Evolutionary conservation across 2,888 invertebrate species (phyloP), one percentile per base, ranked within the genome.

Genomic region (Chalcis sispes): DNA sequence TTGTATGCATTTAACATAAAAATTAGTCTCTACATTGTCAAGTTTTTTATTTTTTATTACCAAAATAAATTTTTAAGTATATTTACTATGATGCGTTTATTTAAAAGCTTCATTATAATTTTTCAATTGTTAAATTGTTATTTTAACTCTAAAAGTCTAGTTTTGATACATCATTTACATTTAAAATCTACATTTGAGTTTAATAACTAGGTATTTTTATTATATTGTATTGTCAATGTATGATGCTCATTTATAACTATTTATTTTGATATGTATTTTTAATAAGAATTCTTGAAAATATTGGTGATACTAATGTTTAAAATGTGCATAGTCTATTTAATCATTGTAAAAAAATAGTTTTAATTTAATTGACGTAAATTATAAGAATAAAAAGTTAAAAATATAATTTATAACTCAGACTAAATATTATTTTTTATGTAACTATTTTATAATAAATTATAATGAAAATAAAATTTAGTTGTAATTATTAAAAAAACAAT

Each of bases 291-390:
- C 29, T 67, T 27, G 13, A 62, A 52, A 15, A 58, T 52, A n/a
- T 8, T 29, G 46, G 15, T 48, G 40, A 23, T 52, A 27, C 65
- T 54, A 29, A 65, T 66, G 54, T 48, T 61, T 25, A 32, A 59
- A 18, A 1, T 52, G 15, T 70, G 59, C 23, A 25, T 25, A 54
- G 42, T 40, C 58, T 8, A n/a, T 46, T n/a, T 0, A 72, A 76
- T 76, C 76, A 76, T 76, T 72, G 76, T 66, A 23, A 48, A 50
- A n/a, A 75, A 72, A 62, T 66, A 52, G n/a, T 42, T 8, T 42
- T 42, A 40, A 46, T 56, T 76, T 66, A 25, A 40, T 67, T 75
- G 48, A 27, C 50, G 13, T 62, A 36, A 67, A 25, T 52, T 29
- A 70, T 54, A 52, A 32, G 7, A 54, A n/a, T 54, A 58, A 20